Percentiles rank a stretch among this genome's conserved stretches.
Evolutionary conservation across 2,888 invertebrate species (phyloP).

Genomic region (Halictus ligatus): DNA sequence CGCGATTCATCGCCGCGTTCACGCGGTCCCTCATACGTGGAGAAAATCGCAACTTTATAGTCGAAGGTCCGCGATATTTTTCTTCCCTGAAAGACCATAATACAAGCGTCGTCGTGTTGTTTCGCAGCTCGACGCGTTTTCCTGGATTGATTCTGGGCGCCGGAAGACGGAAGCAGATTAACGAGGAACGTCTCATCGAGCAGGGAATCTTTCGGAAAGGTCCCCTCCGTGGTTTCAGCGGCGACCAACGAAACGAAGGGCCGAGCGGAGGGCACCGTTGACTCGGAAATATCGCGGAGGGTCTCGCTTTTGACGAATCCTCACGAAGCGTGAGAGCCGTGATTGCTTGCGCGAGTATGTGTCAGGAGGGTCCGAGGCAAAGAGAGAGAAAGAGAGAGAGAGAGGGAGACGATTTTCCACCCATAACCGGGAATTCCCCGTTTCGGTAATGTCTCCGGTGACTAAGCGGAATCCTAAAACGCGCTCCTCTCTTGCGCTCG

Average conservation of each 20-base stretch:
- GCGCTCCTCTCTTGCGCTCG: not conserved
- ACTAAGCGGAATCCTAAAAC: not conserved
- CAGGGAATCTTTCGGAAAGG: constrained; percentile 60
- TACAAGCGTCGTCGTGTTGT: not conserved
- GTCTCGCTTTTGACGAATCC: constrained; percentile 67
- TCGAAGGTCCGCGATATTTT: not conserved
- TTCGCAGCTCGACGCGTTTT: not conserved
- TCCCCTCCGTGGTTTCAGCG: constrained; percentile 53
- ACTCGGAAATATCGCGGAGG: constrained; percentile 68
- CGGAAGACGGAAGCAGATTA: constrained; percentile 61
- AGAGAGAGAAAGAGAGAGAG: not conserved
- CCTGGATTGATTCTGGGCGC: not conserved
- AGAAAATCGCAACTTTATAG: not conserved
- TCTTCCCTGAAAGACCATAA: not conserved
- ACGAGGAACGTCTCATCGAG: constrained; percentile 60
- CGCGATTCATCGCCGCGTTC: not conserved
- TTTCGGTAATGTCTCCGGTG: constrained; percentile 5
- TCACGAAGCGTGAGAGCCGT: constrained; percentile 61
- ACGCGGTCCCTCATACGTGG: not conserved
- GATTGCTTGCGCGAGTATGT: constrained; percentile 38
- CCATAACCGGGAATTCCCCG: constrained; percentile 35
- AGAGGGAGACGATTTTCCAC: constrained; percentile 11
- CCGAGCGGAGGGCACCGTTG: constrained; percentile 62
- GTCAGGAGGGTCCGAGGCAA: constrained; percentile 52
- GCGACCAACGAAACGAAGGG: constrained; percentile 53